Conservation (phyloP, 2,113 vertebrate genomes). For the Antechinus stuartii region DNA sequence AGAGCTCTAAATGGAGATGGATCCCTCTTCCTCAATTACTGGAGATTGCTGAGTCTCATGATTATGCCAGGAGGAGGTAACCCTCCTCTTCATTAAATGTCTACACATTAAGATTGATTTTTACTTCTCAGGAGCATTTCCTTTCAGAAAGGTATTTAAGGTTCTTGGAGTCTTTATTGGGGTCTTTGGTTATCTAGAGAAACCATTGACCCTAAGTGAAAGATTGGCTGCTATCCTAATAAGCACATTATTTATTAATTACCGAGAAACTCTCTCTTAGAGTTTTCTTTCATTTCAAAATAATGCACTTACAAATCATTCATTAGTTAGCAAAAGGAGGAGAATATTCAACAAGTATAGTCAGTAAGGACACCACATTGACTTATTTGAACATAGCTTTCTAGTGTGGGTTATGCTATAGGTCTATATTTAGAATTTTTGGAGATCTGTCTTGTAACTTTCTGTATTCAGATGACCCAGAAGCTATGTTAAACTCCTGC, state of each 20-base stretch:
- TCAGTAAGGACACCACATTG: neutral
- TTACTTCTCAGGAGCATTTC: neutral
- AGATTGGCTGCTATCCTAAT: neutral
- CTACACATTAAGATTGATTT: neutral
- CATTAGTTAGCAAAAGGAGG: neutral
- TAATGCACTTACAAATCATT: neutral
- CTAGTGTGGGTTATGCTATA: neutral
- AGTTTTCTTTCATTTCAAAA: neutral
- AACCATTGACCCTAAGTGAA: neutral
- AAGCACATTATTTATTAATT: neutral
- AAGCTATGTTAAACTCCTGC: neutral
- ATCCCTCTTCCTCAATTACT: neutral
- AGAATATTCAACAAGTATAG: neutral
- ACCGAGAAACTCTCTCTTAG: neutral
- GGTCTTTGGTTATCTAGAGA: neutral
- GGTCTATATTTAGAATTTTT: neutral
- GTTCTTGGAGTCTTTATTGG: neutral
- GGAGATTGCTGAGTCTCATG: neutral
- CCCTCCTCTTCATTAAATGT: neutral
- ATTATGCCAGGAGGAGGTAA: neutral
- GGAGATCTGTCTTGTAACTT: neutral
- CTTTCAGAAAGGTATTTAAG: neutral
- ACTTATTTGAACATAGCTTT: neutral
- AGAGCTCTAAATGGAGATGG: no score
- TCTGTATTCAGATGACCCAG: neutral